Base-by-base conservation (phyloP, 2,888 invertebrate species). In the Eupithecia dodoneata region DNA sequence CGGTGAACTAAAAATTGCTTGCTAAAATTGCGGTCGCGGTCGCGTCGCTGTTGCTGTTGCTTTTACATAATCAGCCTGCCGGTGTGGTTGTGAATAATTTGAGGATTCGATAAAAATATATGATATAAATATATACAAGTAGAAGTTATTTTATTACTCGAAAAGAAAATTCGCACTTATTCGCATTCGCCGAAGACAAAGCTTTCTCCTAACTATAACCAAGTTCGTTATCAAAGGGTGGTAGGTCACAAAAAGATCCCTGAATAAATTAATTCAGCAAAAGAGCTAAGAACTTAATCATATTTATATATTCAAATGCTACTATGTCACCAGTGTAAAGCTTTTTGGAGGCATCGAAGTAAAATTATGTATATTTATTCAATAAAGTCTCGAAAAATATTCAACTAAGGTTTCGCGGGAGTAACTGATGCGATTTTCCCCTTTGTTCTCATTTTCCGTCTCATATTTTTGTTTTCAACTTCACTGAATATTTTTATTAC, bases 351-450 rank as follows among this genome's bases (percentile, higher is more conserved):
- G 85, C 88, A 89, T 89, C 88, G 89, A 87, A 90, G 87, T 86
- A 84, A 91, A 89, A 91, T 91, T 92, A 93, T 91, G 92, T 92
- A 92, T 90, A 92, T 92, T 92, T 93, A 92, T 92, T 92, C 92
- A 92, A 93, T 91, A 92, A 92, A 92, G 87, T 87, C 89, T 86
- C 90, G 87, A 91, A 92, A 90, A 92, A 91, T 91, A 90, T 91
- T 89, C 90, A 85, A 81, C 87, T 87, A 86, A 90, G 88, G 90
- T 90, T 88, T 86, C 87, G 90, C 86, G 87, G 83, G 86, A 89
- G 89, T 90, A 90, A 92, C 88, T 90, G 91, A 91, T 91, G 89
- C 89, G 89, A 90, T 91, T 91, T 89, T 86, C 88, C 88, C 87
- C 88, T 89, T 88, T 89, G 89, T 90, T 90, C 90, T 89, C 88